Evolutionary conservation across 1,140 invertebrate species (phyloP), one percentile per base, ranked within the genome.

Genomic region (Dufourea novaeangliae): DNA sequence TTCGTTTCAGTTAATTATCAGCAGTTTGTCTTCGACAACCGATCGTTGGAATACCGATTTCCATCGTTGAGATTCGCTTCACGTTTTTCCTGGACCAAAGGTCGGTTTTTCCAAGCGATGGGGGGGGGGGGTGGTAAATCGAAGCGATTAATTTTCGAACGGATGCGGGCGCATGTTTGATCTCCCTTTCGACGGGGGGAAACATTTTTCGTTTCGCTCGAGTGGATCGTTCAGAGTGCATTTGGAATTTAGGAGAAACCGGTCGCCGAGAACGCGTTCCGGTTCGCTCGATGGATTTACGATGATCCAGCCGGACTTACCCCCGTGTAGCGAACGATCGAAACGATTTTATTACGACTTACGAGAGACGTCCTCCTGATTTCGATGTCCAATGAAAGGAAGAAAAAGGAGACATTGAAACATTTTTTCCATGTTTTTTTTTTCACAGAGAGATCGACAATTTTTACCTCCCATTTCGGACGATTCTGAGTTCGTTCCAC

Each of bases 111-210:
- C 11, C 22, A 25, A 8, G 3, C 34, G 34, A 37, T 37, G 3
- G 25, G 1, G 11, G 56, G 32, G 11, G n/a, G n/a, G 6, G n/a
- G 6, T 2, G n/a, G 37, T 22, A 17, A 62, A 62, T 62, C 59
- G 59, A n/a, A 39, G 10, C 59, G 59, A 62, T 62, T 62, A 39
- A 62, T 62, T 62, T 37, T 25, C 20, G 34, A 62, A 25, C 34
- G 59, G 34, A 37, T 62, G 34, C 59, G 32, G 59, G 34, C 34
- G 32, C n/a, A n/a, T 39, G 59, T 39, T 39, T 62, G 59, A 62
- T 62, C 59, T 25, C n/a, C 11, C 59, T 62, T 62, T 62, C 59
- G 59, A 39, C 34, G n/a, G n/a, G 59, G n/a, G 17, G 34, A 62
- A 62, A 62, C 34, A 39, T 62, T 62, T 62, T 62, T 39, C 59